A percentile compares a stretch with the other conserved stretches of the same genome.
Evolutionary conservation across 2,888 invertebrate species (phyloP).

Genomic region (Hymenopus coronatus): DNA sequence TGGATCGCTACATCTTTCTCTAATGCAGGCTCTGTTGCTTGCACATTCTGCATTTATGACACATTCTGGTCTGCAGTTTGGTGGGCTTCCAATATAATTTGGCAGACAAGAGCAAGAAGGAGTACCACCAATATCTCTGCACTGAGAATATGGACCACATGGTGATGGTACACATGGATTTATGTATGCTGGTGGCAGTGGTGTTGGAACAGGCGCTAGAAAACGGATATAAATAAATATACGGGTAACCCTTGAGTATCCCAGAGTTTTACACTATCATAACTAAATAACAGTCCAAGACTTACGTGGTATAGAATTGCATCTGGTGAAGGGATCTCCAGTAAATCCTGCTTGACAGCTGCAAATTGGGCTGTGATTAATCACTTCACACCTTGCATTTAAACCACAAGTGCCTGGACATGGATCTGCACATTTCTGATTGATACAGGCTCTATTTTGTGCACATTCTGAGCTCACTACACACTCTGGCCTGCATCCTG

Average conservation of each 20-base stretch:
- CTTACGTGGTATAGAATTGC: constrained; percentile 52
- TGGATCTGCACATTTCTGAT: constrained; percentile 48
- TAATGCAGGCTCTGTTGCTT: constrained; percentile 71
- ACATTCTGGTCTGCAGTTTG: constrained; percentile 50
- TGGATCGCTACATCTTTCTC: constrained; percentile 74
- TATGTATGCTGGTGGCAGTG: constrained; percentile 37
- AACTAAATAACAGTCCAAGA: background rate
- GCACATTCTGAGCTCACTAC: constrained; percentile 49
- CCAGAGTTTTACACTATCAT: background rate
- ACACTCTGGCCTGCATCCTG: constrained; percentile 53
- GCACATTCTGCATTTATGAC: constrained; percentile 70
- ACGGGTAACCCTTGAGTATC: background rate
- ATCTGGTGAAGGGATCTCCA: constrained; percentile 78
- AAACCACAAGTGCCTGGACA: constrained; percentile 45
- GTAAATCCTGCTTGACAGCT: constrained; percentile 50
- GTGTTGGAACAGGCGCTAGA: constrained; percentile 33
- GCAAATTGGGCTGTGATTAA: constrained; percentile 52
- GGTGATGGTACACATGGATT: constrained; percentile 60
- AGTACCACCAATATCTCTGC: constrained; percentile 59
- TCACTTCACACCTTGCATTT: constrained; percentile 48
- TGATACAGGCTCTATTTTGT: constrained; percentile 57
- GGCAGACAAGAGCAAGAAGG: constrained; percentile 64
- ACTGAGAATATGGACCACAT: constrained; percentile 69
- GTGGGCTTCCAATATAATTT: constrained; percentile 58
- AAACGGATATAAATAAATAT: background rate